Evolutionary conservation across 2,888 invertebrate species (phyloP).

Genomic region (Arrhopalites spinosus): DNA sequence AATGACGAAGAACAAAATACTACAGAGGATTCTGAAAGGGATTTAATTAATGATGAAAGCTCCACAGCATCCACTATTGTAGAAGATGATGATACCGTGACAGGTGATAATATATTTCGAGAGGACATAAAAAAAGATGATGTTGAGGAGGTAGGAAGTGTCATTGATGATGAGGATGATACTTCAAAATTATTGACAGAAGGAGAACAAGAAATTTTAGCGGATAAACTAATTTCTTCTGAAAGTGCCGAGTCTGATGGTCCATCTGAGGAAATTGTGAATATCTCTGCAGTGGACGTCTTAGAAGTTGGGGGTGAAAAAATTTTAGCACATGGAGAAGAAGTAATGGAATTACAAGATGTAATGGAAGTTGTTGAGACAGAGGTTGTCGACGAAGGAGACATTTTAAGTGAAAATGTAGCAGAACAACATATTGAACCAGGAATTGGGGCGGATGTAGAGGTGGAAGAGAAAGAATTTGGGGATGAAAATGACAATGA

Average conservation of each 20-base stretch:
- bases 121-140: too few relatives aligned
- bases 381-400: conserved; percentile 25
- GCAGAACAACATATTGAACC: conserved; percentile 34
- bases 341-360: conserved; percentile 16
- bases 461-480: conserved; percentile 36
- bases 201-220: neutral
- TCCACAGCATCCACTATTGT: too few relatives aligned
- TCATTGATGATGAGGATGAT: too few relatives aligned
- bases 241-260: neutral
- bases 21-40: too few relatives aligned
- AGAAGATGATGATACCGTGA: too few relatives aligned
- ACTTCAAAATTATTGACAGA: neutral
- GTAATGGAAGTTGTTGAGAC: conserved; percentile 26
- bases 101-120: too few relatives aligned
- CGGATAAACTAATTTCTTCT: neutral
- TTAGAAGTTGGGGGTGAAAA: neutral
- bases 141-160: too few relatives aligned
- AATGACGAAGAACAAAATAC: neutral
- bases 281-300: neutral
- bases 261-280: neutral
- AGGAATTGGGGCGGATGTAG: conserved; percentile 41
- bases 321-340: neutral
- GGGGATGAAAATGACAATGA: conserved; percentile 46
- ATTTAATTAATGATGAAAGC: too few relatives aligned
- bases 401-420: conserved; percentile 14